Evolutionary conservation across 1,140 invertebrate genomes (phyloP).

Genomic region (Meloidogyne exigua): DNA sequence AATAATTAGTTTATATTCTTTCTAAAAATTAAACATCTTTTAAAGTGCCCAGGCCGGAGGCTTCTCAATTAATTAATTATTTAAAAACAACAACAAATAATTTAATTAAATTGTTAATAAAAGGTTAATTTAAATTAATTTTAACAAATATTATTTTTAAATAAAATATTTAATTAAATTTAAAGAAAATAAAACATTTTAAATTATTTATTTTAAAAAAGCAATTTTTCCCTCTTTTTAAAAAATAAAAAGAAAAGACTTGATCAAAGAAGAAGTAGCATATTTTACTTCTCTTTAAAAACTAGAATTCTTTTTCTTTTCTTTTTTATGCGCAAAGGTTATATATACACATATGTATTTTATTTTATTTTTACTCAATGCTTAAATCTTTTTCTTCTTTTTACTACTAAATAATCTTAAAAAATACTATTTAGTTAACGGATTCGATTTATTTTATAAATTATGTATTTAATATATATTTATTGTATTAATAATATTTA

Average conservation of each 20-base stretch:
- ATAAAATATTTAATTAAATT: too few relatives aligned
- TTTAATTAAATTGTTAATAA: neutral
- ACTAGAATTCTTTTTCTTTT: neutral
- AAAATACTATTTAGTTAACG: neutral
- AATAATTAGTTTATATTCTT: too few relatives aligned
- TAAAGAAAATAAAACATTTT: neutral
- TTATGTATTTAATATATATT: too few relatives aligned
- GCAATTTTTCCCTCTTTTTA: neutral
- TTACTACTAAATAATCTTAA: neutral
- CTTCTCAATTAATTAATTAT: neutral
- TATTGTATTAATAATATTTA: neutral
- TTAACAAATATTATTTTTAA: too few relatives aligned
- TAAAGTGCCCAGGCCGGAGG: neutral
- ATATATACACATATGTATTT: neutral
- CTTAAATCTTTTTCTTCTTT: neutral
- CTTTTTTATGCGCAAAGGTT: neutral
- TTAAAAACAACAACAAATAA: neutral
- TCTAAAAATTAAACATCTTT: neutral
- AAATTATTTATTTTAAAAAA: neutral
- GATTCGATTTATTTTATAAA: neutral
- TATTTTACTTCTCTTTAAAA: neutral
- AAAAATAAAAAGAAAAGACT: conserved; percentile 1
- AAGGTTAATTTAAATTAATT: too few relatives aligned
- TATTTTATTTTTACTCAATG: neutral
- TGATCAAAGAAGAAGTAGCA: neutral